These are phyloP conservation scores for Pomacea maculata DNA, from an alignment of 1,140 invertebrate species.

Conservation along the genomic window DNA sequence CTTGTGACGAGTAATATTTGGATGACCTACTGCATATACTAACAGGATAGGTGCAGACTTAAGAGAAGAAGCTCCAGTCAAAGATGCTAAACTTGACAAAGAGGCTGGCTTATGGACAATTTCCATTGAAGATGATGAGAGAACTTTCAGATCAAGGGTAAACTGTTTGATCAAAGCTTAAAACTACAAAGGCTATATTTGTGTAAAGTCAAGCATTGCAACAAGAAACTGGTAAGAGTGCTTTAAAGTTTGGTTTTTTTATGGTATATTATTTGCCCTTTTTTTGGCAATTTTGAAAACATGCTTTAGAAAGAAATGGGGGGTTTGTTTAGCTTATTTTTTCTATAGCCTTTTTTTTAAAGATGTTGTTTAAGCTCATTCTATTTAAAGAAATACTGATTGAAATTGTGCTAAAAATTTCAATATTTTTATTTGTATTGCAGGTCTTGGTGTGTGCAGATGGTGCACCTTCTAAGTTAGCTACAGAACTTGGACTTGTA, in stretches of 20 bases:
- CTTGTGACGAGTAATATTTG: neutral
- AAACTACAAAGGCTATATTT: too few species aligned
- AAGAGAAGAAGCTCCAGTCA: conserved; percentile 48
- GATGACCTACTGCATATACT: neutral
- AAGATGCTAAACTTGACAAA: conserved; percentile 46
- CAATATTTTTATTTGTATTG: neutral
- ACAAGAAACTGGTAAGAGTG: too few species aligned
- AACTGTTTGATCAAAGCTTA: neutral
- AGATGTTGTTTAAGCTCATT: neutral
- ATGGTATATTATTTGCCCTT: too few species aligned
- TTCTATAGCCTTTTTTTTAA: neutral
- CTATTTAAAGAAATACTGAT: neutral
- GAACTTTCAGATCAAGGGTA: conserved; percentile 48
- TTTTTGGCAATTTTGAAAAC: too few species aligned
- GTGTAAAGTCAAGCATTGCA: too few species aligned
- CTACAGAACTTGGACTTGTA: conserved; percentile 51
- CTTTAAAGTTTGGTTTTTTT: too few species aligned
- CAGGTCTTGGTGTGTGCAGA: conserved; percentile 57
- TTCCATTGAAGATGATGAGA: conserved; percentile 40
- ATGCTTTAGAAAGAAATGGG: too few species aligned
- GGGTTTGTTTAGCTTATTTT: too few species aligned
- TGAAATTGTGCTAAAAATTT: neutral
- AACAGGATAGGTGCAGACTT: conserved; percentile 52
- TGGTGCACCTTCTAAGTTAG: conserved; percentile 51
- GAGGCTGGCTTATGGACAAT: conserved; percentile 50